Base-by-base conservation (phyloP, 1,140 invertebrate species). In the Onthophagus taurus region DNA sequence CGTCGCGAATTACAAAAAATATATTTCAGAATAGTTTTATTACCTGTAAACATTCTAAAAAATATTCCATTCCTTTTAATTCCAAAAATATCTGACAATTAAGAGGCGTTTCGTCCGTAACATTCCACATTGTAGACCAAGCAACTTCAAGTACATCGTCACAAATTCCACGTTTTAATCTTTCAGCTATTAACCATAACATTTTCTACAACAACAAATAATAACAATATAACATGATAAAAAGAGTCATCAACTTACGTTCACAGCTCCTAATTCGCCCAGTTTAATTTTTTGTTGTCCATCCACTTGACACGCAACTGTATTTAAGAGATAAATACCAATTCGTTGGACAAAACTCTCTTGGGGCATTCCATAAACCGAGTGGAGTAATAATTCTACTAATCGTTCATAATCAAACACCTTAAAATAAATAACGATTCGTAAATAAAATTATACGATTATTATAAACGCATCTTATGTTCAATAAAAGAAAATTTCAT, bases 121-220 rank as follows among this genome's bases (percentile, higher is more conserved):
- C 90, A 70, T 98, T 97, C 88, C 86, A 91, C 84, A 98, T 86
- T 2, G 90, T 93, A 45, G 91, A 96, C 95, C 95, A 98, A 4
- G 92, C 89, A 11, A 95, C 89, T 70, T 97, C 93, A 66, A 98
- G 77, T 1, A 97, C 87, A 66, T 97, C 92, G 65, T 97, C 94
- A 65, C 90, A 96, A 13, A 83, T 64, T 26, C 74, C 69, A 29
- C 76, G 70, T 9, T 76, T 71, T 21, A 93, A 67, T 31, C 88
- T 75, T 53, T 85, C 79, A 43, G 80, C 72, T 35, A 95, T 91
- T 41, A 95, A 68, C 45, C 75, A 72, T 26, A 94, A 64, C 89
- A 96, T 93, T 66, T 79, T 88, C 81, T 90, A 65, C 11, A 76
- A 68, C 47, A 45, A 21, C n/a, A 34, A 34, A 11, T n/a, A 29